Evolutionary conservation across 1,140 invertebrate genomes (phyloP).

Genomic region (Lasioglossum albipes): DNA sequence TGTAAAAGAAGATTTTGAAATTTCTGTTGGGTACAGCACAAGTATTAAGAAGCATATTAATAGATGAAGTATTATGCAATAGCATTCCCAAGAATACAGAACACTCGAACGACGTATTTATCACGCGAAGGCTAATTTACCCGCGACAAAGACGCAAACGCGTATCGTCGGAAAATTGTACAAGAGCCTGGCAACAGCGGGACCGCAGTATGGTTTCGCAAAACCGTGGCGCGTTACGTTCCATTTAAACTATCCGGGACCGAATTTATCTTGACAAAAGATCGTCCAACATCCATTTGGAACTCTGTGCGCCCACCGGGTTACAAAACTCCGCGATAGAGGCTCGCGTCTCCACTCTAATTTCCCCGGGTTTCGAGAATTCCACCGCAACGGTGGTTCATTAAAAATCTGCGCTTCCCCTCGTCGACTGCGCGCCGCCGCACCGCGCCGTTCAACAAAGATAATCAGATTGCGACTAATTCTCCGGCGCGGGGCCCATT

Average conservation of each 20-base stretch:
- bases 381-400: background rate
- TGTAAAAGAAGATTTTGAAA: no score
- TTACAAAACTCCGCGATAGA: background rate
- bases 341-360: background rate
- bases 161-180: no score
- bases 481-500: background rate
- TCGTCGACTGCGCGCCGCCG: background rate
- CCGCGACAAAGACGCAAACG: no score
- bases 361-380: background rate
- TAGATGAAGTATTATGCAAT: background rate
- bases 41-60: no score
- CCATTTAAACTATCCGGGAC: background rate
- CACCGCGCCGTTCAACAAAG: background rate
- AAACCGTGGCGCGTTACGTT: background rate
- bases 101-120: no score
- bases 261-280: background rate
- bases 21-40: no score
- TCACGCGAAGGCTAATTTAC: no score
- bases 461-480: constrained; percentile 23
- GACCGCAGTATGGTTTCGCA: background rate
- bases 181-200: background rate
- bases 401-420: background rate
- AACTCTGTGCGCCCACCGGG: background rate
- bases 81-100: background rate
- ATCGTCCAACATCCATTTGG: background rate